Conservation (phyloP, 2,797 vertebrate species). For the Hypotaenidia okinawae region DNA sequence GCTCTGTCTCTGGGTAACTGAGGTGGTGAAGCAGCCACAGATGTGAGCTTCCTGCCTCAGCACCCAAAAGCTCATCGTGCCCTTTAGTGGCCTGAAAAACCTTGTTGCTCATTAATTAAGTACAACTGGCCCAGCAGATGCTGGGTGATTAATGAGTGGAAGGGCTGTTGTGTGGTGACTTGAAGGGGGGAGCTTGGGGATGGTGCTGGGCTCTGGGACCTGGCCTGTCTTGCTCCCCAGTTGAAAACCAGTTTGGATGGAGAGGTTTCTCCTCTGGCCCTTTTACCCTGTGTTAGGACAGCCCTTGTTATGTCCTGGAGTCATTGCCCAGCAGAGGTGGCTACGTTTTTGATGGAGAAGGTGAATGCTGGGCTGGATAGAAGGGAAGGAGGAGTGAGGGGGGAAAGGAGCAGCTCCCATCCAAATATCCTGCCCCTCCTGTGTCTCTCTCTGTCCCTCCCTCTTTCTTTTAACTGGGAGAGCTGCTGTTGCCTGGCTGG, state of each 20-base stretch:
- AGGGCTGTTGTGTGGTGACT: not conserved
- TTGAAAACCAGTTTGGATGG: accelerated
- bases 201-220: not conserved
- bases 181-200: not conserved
- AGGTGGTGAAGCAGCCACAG: not conserved
- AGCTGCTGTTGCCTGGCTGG: not conserved
- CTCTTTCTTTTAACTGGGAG: no score
- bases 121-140: not conserved
- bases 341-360: not conserved
- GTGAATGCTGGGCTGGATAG: not conserved
- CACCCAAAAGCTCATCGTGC: not conserved
- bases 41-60: not conserved
- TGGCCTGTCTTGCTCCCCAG: no score
- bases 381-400: not conserved
- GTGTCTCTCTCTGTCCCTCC: not conserved
- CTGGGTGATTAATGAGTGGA: not conserved
- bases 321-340: not conserved
- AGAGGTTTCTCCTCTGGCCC: not conserved
- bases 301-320: not conserved
- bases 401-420: not conserved
- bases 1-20: not conserved
- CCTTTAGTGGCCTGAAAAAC: not conserved
- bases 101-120: not conserved
- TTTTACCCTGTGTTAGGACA: not conserved
- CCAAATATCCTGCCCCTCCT: not conserved